Percentiles rank a stretch among this genome's conserved stretches.
These are phyloP conservation scores for Seriola quinqueradiata DNA, from an alignment of 2,113 vertebrate species.

Conservation along the genomic window DNA sequence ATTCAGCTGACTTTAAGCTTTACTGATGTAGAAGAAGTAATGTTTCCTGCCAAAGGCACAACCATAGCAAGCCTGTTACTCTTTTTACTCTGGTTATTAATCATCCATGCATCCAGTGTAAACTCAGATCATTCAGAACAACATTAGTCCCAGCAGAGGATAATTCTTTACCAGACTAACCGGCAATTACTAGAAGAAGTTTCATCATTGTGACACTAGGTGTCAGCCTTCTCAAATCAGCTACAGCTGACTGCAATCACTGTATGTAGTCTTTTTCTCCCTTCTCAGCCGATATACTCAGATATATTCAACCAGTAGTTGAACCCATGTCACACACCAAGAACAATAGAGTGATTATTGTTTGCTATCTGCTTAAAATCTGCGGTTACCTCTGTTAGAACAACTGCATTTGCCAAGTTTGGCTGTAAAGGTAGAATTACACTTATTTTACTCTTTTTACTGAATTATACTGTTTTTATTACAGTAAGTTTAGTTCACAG, in stretches of 20 bases:
- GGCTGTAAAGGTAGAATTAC: neutral
- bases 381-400: neutral
- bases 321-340: no score
- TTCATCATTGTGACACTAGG: constrained; percentile 64
- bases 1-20: neutral
- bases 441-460: neutral
- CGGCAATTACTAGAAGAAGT: neutral
- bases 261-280: neutral
- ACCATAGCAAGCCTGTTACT: neutral
- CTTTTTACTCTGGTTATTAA: neutral
- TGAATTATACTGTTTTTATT: neutral
- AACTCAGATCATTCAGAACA: neutral
- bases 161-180: neutral
- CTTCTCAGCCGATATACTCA: constrained; percentile 85
- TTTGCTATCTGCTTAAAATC: neutral
- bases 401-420: neutral
- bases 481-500: neutral
- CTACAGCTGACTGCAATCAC: neutral
- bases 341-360: neutral
- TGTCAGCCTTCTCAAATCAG: constrained; percentile 69
- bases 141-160: neutral
- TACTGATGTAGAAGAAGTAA: neutral
- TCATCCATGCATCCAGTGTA: no score
- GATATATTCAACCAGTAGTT: no score
- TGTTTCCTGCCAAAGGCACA: neutral